Conservation (phyloP, 1,140 invertebrate species). For the Anagrus nilaparvatae region DNA sequence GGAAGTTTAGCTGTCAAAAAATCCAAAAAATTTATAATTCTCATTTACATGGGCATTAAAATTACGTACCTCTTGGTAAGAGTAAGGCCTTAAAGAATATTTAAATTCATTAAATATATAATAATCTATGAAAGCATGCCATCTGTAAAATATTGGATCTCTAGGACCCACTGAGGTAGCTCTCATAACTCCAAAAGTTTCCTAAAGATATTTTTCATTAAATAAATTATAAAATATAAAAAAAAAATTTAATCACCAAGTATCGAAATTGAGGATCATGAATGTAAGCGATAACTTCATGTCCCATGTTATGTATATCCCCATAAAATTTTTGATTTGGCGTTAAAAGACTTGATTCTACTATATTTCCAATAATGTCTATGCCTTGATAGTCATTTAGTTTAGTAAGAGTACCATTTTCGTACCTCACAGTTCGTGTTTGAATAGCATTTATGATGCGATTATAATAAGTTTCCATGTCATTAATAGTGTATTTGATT, state of each 20-base stretch:
- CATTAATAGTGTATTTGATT: conserved; percentile 53
- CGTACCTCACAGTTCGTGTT: conserved; percentile 42
- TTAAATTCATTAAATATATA: conserved; percentile 72
- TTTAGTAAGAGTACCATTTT: conserved; percentile 42
- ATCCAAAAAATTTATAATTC: not conserved
- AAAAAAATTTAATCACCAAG: conserved; percentile 37
- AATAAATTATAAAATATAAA: too few relatives aligned
- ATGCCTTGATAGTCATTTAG: conserved; percentile 62
- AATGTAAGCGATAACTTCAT: conserved; percentile 53
- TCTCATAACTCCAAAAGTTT: conserved; percentile 58
- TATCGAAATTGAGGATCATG: conserved; percentile 66
- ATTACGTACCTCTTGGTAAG: conserved; percentile 41
- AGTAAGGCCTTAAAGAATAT: conserved; percentile 53
- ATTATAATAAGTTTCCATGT: conserved; percentile 64
- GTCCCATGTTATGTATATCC: conserved; percentile 62
- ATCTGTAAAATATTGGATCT: conserved; percentile 77
- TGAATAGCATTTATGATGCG: too few relatives aligned
- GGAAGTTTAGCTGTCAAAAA: too few relatives aligned
- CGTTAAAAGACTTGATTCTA: conserved; percentile 59
- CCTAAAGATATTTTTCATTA: too few relatives aligned
- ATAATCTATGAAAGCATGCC: conserved; percentile 71
- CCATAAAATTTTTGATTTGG: conserved; percentile 60
- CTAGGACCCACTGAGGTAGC: conserved; percentile 64
- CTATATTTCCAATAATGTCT: conserved; percentile 68
- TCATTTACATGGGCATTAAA: not conserved